Percentiles rank a stretch among this genome's conserved stretches.
Conservation (phyloP, 2,113 vertebrate genomes). For the Rhadina sibilatrix region DNA sequence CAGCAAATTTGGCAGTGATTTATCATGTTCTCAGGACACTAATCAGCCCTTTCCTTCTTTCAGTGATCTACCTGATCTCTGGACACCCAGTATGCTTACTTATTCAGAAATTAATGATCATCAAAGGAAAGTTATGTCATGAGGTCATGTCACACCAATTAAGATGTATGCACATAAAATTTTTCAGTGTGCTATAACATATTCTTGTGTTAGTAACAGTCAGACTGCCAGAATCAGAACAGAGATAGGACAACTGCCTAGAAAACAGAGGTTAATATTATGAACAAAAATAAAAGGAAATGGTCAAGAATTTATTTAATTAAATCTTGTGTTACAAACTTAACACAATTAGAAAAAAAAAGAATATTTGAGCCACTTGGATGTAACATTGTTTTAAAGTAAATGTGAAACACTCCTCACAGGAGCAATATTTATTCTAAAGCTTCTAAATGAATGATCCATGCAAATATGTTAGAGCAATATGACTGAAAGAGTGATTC, state of each 20-base stretch:
- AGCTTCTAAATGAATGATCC: not conserved
- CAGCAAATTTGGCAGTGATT: not conserved
- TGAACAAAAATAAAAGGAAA: not conserved
- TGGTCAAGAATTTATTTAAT: not conserved
- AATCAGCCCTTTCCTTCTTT: not conserved
- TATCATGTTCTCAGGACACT: not conserved
- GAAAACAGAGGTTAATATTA: not conserved
- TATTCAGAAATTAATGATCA: not conserved
- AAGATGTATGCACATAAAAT: not conserved
- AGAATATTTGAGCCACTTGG: not conserved
- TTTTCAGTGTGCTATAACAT: not conserved
- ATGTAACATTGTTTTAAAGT: not conserved
- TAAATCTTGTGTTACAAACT: not conserved
- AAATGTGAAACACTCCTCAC: not conserved
- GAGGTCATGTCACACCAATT: not conserved
- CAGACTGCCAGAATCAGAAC: not conserved
- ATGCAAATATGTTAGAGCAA: not conserved
- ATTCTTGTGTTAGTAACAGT: not conserved
- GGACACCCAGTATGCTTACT: not conserved
- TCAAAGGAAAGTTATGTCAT: not conserved
- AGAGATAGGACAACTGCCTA: not conserved
- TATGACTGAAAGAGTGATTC: not conserved
- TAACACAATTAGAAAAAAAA: not conserved
- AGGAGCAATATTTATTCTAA: not conserved
- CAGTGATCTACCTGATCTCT: not conserved